Evolutionary conservation across 2,113 vertebrate species (phyloP).

Genomic region (Myotis davidii): DNA sequence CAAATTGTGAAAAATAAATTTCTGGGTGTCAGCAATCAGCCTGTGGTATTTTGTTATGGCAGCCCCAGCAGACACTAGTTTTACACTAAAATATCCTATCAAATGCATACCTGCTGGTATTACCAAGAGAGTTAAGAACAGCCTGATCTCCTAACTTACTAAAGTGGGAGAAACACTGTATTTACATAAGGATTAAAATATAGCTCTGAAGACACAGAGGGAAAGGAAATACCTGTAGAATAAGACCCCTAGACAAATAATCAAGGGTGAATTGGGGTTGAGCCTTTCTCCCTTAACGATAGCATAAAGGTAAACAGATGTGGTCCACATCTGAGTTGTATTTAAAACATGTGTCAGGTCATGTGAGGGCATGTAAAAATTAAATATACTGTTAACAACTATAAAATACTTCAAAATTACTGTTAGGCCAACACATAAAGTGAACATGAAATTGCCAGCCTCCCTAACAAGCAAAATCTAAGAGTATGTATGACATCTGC

Average conservation of each 20-base stretch:
- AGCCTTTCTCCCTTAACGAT: not conserved
- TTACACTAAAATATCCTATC: not conserved
- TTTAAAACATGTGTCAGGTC: not conserved
- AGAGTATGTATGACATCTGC: not conserved
- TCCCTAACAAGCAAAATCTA: not conserved
- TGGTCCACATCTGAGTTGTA: not conserved
- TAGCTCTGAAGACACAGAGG: not conserved
- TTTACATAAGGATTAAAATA: constrained; percentile 29
- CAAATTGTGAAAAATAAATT: not conserved
- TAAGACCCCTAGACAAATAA: constrained; percentile 19
- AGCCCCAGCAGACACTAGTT: not conserved
- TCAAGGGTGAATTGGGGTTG: not conserved
- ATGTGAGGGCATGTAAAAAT: not conserved
- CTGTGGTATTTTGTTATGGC: not conserved
- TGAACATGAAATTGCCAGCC: not conserved
- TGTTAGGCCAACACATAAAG: not conserved
- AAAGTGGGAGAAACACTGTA: not conserved
- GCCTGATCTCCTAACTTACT: not conserved
- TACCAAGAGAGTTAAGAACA: not conserved
- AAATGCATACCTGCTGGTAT: not conserved
- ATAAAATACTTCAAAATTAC: constrained; percentile 5
- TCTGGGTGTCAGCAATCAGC: not conserved
- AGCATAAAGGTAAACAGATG: constrained; percentile 2
- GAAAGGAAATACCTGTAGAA: constrained; percentile 18
- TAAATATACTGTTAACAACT: constrained; percentile 31